These are phyloP conservation scores for Halcyon senegalensis DNA, from an alignment of 2,113 vertebrate genomes.

Conservation along the genomic window DNA sequence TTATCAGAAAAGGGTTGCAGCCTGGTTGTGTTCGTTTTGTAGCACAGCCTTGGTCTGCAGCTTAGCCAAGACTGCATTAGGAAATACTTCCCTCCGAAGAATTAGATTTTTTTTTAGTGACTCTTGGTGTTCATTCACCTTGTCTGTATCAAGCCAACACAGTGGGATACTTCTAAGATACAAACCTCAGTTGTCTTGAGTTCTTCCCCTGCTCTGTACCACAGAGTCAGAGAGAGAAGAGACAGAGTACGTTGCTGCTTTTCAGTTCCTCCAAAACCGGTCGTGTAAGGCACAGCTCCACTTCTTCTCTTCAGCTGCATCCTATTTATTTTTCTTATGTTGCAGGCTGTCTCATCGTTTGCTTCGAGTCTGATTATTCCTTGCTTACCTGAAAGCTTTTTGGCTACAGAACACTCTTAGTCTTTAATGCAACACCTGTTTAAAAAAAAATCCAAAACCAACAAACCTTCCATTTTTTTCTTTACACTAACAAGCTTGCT, in stretches of 20 bases:
- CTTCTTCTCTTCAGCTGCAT: not conserved
- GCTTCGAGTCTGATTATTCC: not conserved
- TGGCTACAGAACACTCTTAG: not conserved
- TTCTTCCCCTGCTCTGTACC: not conserved
- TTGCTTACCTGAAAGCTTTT: not conserved
- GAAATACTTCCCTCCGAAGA: not conserved
- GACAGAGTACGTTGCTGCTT: not conserved
- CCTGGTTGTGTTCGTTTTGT: not conserved
- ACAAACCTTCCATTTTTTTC: not conserved
- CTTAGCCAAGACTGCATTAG: not conserved
- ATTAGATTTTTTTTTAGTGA: not conserved
- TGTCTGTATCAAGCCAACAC: not conserved
- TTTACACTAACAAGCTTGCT: not conserved
- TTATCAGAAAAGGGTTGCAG: not conserved
- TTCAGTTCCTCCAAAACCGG: constrained; percentile 18
- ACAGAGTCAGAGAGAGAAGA: not conserved
- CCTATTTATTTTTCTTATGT: not conserved
- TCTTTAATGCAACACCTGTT: not conserved
- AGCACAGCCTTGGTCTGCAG: not conserved
- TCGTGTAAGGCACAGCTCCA: not conserved
- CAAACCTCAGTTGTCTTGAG: not conserved
- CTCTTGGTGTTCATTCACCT: not conserved
- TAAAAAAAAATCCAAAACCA: not conserved
- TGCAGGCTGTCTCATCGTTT: not conserved
- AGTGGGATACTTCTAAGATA: not conserved